Conservation (phyloP, 2,797 vertebrate genomes). For the Pyrrhura leucotis region DNA sequence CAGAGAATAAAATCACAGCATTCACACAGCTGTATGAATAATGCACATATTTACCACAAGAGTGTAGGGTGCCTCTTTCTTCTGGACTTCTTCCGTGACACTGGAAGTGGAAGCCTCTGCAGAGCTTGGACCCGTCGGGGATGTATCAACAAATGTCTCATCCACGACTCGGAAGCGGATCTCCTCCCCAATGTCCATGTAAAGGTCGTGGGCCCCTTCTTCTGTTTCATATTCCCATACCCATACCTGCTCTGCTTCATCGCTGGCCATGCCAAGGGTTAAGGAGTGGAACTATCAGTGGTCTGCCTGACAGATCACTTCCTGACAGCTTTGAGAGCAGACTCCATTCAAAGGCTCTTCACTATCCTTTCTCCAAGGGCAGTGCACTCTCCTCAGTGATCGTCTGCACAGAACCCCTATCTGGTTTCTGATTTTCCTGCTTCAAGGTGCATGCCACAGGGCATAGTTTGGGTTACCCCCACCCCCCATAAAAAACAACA, state of each 20-base stretch:
- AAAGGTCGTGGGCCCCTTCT: slow-evolving; percentile 96
- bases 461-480: not conserved
- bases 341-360: not conserved
- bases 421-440: not conserved
- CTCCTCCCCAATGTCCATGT: slow-evolving; percentile 98
- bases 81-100: slow-evolving; percentile 73
- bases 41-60: slow-evolving; percentile 84
- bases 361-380: not conserved
- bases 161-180: slow-evolving; percentile 93
- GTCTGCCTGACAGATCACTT: not conserved
- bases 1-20: not conserved
- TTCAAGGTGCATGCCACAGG: not conserved
- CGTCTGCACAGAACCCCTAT: rapidly evolving
- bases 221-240: slow-evolving; percentile 99
- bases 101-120: slow-evolving; percentile 73
- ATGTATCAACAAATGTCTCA: slow-evolving; percentile 93
- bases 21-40: not conserved
- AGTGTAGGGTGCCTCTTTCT: slow-evolving; percentile 91
- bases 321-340: not conserved
- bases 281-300: slow-evolving; percentile 50
- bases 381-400: not conserved
- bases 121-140: slow-evolving; percentile 89
- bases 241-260: slow-evolving; percentile 97
- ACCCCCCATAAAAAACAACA: rapidly evolving
- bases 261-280: slow-evolving; percentile 77